phyloP scores from a whole-genome alignment of 2,888 invertebrate genomes.

The Desoria tigrina region DNA sequence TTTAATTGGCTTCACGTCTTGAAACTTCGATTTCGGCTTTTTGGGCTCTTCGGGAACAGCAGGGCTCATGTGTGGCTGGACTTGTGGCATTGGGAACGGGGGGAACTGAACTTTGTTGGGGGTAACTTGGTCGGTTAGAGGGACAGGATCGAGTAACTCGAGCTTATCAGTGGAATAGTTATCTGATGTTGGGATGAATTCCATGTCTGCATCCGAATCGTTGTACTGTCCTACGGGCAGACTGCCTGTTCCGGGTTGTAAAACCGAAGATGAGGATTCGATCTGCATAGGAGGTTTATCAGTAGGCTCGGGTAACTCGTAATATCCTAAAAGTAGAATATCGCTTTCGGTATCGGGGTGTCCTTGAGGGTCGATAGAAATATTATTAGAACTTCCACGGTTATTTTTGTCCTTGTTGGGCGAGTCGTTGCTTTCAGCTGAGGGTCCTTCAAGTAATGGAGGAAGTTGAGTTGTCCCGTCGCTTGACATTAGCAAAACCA shows the following conservation, averaged over 20 bases:
- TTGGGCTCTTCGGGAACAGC: no score
- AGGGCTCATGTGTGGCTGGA: no score
- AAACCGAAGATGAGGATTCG: neutral
- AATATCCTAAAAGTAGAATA: conserved; percentile 40
- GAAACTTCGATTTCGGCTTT: conserved; percentile 15
- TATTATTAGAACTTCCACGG: neutral
- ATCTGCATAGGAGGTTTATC: conserved; percentile 28
- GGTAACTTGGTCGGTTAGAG: neutral
- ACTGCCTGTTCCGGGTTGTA: neutral
- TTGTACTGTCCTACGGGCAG: conserved; percentile 7
- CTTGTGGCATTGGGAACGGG: conserved; percentile 10
- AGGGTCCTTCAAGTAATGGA: conserved; percentile 75
- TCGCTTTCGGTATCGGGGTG: conserved; percentile 22
- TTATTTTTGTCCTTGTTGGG: conserved; percentile 20
- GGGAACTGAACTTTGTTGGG: conserved; percentile 18
- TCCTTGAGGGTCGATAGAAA: conserved; percentile 37
- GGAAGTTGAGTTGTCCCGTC: conserved; percentile 67
- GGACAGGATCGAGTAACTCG: neutral
- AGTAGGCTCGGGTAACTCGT: conserved; percentile 36
- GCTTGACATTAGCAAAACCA: conserved; percentile 76
- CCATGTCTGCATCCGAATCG: neutral
- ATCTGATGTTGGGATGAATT: neutral
- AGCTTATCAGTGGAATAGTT: neutral
- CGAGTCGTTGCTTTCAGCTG: conserved; percentile 25
- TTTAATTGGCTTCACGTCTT: no score